Evolutionary conservation across 1,140 invertebrate species (phyloP), one percentile per base, ranked within the genome.

Genomic region (Procambarus virginalis): DNA sequence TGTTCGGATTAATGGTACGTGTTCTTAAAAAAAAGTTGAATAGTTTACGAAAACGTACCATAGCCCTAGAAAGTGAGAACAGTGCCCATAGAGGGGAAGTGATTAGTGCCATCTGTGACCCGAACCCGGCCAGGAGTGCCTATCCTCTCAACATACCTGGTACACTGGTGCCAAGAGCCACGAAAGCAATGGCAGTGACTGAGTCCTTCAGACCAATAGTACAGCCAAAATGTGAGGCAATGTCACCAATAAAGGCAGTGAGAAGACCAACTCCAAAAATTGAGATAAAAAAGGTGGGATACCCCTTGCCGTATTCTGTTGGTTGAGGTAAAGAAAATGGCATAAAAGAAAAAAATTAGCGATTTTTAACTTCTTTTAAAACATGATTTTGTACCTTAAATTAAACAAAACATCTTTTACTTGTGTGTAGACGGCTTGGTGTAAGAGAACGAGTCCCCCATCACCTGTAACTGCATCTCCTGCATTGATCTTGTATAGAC

Each of bases 161-260:
- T 86, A 96, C 94, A 93, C 95, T 95, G 51, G 96, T 96, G 86
- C 96, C 96, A 14, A 96, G 93, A 77, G 96, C 95, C 22, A 96
- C 96, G 91, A 96, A 95, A 70, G 95, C 95, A 92, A 96, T 96
- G 58, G 96, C 96, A 51, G 96, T 96, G 12, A 96, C 94, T 12
- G 95, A 92, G 93, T 96, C 96, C 93, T 95, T 95, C 2, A 96
- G 92, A 45, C 95, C 95, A 84, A 96, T 94, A n/a, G 95, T 96
- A 93, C 96, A 96, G 58, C 96, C 96, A 93, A 96, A 96, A 91
- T 95, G 94, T 3, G 95, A 95, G 4, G 96, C 96, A 51, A 96
- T 92, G 93, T 96, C 96, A 49, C 96, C 96, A 92, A 96, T 96
- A 48, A 96, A 91, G 5, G 96, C 95, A 1, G 96, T 96, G 86